These are phyloP conservation scores for Drosophila orena DNA, from an alignment of 1,140 invertebrate genomes.

Conservation along the genomic window DNA sequence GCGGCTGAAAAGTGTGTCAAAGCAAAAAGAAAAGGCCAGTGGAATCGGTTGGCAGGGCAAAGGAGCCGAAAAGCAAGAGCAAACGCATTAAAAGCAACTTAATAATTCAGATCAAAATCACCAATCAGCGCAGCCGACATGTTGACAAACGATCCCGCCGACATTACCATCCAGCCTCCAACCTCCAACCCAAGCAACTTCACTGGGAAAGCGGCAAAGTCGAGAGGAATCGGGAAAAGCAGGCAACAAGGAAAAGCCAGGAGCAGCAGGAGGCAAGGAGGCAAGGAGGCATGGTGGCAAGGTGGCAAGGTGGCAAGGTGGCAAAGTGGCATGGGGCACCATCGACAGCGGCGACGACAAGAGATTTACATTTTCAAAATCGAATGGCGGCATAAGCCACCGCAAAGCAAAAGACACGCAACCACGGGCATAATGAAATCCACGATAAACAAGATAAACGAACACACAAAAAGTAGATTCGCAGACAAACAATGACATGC, in stretches of 20 bases:
- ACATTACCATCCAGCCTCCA: constrained; percentile 23
- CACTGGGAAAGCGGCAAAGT: background rate
- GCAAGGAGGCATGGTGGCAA: background rate
- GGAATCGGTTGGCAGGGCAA: constrained; percentile 4
- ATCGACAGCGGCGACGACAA: constrained; percentile 48
- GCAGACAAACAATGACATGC: constrained; percentile 2
- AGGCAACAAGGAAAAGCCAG: background rate
- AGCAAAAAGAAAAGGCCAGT: constrained; percentile 41
- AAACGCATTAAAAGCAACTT: constrained; percentile 82
- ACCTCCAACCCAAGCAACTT: background rate
- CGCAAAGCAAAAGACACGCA: constrained; percentile 80
- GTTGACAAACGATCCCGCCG: constrained; percentile 77
- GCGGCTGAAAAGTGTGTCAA: constrained; percentile 51
- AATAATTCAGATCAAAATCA: constrained; percentile 82
- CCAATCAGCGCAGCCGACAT: constrained; percentile 78
- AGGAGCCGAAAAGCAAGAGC: constrained; percentile 34
- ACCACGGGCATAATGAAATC: constrained; percentile 78
- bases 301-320: background rate
- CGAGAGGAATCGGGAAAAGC: background rate
- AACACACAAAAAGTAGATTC: constrained; percentile 33
- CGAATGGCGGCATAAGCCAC: constrained; percentile 81
- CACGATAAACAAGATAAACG: constrained; percentile 79
- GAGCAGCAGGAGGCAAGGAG: background rate
- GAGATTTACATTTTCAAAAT: constrained; percentile 82
- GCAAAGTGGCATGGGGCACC: background rate